Base-by-base conservation (phyloP, 2,113 vertebrate genomes). In the Pelecanus crispus region DNA sequence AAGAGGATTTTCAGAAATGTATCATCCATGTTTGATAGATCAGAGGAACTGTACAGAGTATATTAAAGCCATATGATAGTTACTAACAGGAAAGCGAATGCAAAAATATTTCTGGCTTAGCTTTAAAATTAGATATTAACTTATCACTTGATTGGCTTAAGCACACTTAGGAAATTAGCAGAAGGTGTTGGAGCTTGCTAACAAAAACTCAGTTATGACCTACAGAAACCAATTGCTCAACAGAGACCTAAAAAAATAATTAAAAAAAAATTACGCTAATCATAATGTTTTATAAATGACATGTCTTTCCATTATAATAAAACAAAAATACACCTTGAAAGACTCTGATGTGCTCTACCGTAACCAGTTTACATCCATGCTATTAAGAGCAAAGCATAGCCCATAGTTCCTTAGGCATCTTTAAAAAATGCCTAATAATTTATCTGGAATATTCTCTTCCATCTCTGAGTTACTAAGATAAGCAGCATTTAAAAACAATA, bases 1-100 rank as follows among this genome's bases (percentile, higher is more conserved):
- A 93, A 96, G 94, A 94, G 92, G 90, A 90, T 91, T 52, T 65
- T 92, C 70, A 92, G 96, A 88, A 93, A 93, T 49, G 38, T 40
- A 86, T 96, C 88, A 90, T 90, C 63, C 81, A 45, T 88, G 88
- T 93, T 87, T 92, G 96, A 85, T 38, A 91, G 74, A 92, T 90
- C 81, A 92, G 63, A 81, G 32, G 68, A 47, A 82, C 62, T 13
- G 9, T 19, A n/a, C 28, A 75, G 58, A 74, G 61, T 58, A 58
- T 84, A 92, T 91, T 96, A 95, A 83, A 95, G 73, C 21, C 29
- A 31, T 77, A 49, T 53, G 88, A 73, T 50, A 95, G 93, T 52
- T 44, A 34, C 88, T 92, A 61, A 90, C 50, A 95, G 66, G 79
- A 71, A 73, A 70, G 34, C 6, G 4, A 94, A 95, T 40, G 38